A percentile compares a stretch with the other conserved stretches of the same genome.
Evolutionary conservation across 2,113 vertebrate genomes (phyloP).

Genomic region (Silurus glanis): DNA sequence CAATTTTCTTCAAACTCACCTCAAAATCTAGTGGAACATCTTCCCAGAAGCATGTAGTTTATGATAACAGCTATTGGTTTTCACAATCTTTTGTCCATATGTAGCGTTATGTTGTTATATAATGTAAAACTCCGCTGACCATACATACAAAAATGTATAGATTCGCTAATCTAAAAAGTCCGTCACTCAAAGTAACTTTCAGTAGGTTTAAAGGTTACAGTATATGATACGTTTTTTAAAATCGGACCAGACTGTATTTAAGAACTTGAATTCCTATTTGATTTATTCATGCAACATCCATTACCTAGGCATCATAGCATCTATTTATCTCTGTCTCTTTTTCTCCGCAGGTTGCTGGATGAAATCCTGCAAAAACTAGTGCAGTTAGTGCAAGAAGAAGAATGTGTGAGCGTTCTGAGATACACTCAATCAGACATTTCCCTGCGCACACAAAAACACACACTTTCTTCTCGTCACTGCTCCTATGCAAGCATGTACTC

Average conservation of each 20-base stretch:
- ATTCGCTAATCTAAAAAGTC: background rate
- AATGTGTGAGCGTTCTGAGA: slow-evolving; percentile 81
- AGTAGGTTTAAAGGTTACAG: background rate
- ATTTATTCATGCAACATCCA: background rate
- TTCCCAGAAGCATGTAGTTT: too few relatives aligned
- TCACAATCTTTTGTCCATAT: too few relatives aligned
- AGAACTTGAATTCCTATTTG: background rate
- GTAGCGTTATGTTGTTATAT: too few relatives aligned
- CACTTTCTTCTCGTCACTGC: background rate
- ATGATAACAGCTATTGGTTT: too few relatives aligned
- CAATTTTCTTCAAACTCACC: too few relatives aligned
- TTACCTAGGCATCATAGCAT: background rate
- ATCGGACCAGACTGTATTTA: background rate
- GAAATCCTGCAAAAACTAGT: slow-evolving; percentile 87
- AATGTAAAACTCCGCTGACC: too few relatives aligned
- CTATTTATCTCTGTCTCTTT: background rate
- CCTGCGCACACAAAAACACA: slow-evolving; percentile 33
- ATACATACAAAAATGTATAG: background rate
- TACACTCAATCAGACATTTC: slow-evolving; percentile 32
- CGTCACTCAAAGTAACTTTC: background rate
- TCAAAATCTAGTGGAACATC: too few relatives aligned
- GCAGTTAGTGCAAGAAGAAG: slow-evolving; percentile 89
- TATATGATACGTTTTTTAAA: background rate
- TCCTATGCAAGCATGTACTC: slow-evolving; percentile 10
- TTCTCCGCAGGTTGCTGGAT: slow-evolving; percentile 79